These are phyloP conservation scores for Pomacea maculata DNA, from an alignment of 1,140 invertebrate species.

Conservation along the genomic window DNA sequence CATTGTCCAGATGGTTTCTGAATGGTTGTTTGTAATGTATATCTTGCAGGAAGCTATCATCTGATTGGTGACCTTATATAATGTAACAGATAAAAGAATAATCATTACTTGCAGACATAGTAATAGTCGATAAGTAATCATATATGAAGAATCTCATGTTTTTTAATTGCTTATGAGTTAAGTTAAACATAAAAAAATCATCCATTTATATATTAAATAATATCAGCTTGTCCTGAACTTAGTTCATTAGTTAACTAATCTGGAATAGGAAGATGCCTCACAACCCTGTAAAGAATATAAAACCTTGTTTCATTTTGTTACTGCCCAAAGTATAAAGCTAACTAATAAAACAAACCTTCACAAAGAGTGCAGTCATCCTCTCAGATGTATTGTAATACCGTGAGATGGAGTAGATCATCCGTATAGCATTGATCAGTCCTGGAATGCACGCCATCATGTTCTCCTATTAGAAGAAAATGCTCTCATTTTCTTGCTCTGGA, in stretches of 20 bases:
- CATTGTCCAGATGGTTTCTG: constrained; percentile 90
- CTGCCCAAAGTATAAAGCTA: background rate
- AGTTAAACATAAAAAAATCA: too few species aligned
- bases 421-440: constrained; percentile 64
- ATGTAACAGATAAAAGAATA: background rate
- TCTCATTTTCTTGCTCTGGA: background rate
- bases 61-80: constrained; percentile 89
- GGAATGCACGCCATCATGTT: constrained; percentile 64
- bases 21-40: constrained; percentile 85
- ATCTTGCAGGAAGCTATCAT: constrained; percentile 95
- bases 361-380: constrained; percentile 91
- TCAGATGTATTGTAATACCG: constrained; percentile 96
- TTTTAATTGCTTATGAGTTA: too few species aligned
- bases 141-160: too few species aligned
- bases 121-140: too few species aligned
- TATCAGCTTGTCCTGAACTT: background rate
- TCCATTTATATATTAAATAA: too few species aligned
- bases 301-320: background rate
- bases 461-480: constrained; percentile 42
- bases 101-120: too few species aligned
- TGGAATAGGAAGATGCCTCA: too few species aligned
- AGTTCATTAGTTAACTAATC: background rate
- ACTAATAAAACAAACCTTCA: constrained; percentile 76
- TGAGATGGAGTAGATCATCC: constrained; percentile 90
- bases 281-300: too few species aligned